These are phyloP conservation scores for Phyllotis vaccarum DNA, from an alignment of 2,797 vertebrate species.

Conservation along the genomic window DNA sequence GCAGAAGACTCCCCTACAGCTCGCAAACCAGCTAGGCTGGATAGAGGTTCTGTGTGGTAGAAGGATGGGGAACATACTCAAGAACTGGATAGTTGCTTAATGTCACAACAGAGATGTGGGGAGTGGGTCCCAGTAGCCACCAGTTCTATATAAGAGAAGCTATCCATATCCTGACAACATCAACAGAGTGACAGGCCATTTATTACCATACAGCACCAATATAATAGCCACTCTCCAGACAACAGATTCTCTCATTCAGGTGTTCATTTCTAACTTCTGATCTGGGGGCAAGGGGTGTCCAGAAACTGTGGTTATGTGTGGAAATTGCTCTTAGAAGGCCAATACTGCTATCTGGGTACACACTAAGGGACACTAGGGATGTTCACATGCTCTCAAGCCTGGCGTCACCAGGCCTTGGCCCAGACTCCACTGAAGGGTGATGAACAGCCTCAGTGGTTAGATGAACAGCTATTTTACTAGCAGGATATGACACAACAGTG, in stretches of 20 bases:
- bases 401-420: not conserved
- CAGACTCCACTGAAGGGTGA: not conserved
- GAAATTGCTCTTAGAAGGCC: not conserved
- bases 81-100: not conserved
- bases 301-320: not conserved
- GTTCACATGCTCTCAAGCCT: not conserved
- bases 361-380: not conserved
- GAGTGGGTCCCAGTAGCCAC: not conserved
- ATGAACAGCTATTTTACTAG: not conserved
- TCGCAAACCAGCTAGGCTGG: no score
- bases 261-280: not conserved
- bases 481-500: not conserved
- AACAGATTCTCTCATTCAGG: not conserved
- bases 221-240: not conserved
- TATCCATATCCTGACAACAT: no score
- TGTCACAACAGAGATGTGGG: no score
- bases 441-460: not conserved
- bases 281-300: not conserved
- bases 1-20: not conserved
- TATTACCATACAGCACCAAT: not conserved
- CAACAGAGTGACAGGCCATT: not conserved
- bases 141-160: not conserved
- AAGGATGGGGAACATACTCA: not conserved
- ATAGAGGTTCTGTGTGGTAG: not conserved
- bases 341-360: not conserved